A percentile compares a stretch with the other conserved stretches of the same genome.
phyloP scores from a whole-genome alignment of 2,888 invertebrate species.

The Petrophora chlorosata region DNA sequence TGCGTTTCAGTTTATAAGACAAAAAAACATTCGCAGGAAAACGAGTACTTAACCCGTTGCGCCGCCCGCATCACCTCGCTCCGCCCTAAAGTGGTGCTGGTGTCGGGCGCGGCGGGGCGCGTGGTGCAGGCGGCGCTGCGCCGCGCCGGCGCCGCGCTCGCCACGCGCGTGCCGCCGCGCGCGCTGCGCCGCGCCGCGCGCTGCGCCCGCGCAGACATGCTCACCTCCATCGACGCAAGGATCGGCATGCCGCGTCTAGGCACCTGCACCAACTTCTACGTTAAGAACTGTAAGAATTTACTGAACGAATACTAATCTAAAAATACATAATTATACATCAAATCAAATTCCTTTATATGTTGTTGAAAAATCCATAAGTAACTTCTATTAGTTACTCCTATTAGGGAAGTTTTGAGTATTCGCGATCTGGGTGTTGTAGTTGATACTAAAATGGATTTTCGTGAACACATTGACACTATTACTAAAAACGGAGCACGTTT shows the following conservation, averaged over 20 bases:
- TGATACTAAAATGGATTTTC: too few species aligned
- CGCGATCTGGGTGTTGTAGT: too few species aligned
- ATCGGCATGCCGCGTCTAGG: slow-evolving; percentile 92
- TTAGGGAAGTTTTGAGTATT: too few species aligned
- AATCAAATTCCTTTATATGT: too few species aligned
- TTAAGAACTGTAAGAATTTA: slow-evolving; percentile 79
- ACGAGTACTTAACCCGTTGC: slow-evolving; percentile 92
- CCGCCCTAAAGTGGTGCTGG: slow-evolving; percentile 94
- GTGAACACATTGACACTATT: too few species aligned
- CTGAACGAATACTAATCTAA: too few species aligned
- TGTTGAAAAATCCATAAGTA: too few species aligned
- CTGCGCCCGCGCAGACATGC: slow-evolving; percentile 92
- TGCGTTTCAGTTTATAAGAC: too few species aligned
- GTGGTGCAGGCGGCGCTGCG: slow-evolving; percentile 94
- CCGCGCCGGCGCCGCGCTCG: slow-evolving; percentile 89
- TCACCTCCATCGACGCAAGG: slow-evolving; percentile 94
- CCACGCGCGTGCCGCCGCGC: slow-evolving; percentile 89
- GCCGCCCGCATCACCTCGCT: slow-evolving; percentile 93
- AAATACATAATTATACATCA: too few species aligned
- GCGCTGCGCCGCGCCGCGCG: slow-evolving; percentile 85
- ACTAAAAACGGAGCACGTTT: too few species aligned
- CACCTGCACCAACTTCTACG: slow-evolving; percentile 91
- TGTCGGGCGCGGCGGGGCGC: slow-evolving; percentile 93
- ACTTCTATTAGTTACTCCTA: too few species aligned
- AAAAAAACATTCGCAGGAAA: slow-evolving; percentile 87